Percentiles rank a stretch among this genome's conserved stretches.
Conservation (phyloP, 2,888 invertebrate genomes). For the Heteromyza rotundicornis region DNA sequence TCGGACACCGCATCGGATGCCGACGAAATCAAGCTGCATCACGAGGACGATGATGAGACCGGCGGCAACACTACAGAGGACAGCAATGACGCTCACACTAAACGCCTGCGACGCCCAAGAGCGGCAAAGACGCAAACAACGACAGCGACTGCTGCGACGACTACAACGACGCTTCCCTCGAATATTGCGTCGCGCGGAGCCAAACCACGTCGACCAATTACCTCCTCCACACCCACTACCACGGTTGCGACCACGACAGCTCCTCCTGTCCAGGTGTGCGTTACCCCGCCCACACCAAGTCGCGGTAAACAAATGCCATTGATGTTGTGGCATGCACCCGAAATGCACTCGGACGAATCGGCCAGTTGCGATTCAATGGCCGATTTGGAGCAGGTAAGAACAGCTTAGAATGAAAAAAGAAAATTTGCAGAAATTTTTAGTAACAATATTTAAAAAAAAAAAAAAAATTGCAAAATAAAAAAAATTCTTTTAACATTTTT, state of each 20-base stretch:
- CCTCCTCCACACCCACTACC: not conserved
- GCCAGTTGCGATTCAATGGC: conserved; percentile 43
- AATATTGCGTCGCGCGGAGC: conserved; percentile 31
- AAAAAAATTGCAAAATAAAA: no score
- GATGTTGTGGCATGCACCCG: conserved; percentile 41
- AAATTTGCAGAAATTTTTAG: no score
- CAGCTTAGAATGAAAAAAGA: no score
- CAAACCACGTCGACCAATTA: conserved; percentile 29
- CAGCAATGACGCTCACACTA: conserved; percentile 10
- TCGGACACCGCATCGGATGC: conserved; percentile 35
- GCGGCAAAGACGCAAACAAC: conserved; percentile 27
- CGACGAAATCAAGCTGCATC: conserved; percentile 26
- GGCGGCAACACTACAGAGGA: conserved; percentile 27
- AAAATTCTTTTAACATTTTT: not conserved
- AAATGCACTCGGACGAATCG: conserved; percentile 43
- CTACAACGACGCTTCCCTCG: conserved; percentile 21
- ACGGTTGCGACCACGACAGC: not conserved
- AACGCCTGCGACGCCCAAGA: not conserved
- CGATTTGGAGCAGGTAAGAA: conserved; percentile 41
- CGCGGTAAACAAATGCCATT: conserved; percentile 42
- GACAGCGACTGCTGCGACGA: not conserved
- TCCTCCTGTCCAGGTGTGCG: conserved; percentile 30
- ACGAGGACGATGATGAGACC: conserved; percentile 29
- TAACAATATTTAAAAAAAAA: no score
- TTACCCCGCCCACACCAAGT: conserved; percentile 34